Evolutionary conservation across 2,797 vertebrate genomes (phyloP).

Genomic region (Anableps anableps): DNA sequence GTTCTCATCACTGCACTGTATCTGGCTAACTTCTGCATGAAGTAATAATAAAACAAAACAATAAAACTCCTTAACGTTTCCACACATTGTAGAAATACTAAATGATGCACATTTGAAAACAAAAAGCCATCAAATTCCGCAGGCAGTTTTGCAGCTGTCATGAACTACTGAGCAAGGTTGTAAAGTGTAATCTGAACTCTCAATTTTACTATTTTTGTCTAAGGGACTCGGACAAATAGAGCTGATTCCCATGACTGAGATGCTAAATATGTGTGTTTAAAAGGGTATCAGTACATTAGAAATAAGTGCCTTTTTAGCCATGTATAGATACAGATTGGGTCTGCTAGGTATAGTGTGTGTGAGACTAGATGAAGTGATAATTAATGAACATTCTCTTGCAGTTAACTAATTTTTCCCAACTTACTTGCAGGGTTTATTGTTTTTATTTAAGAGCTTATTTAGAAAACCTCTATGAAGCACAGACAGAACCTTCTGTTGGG

Average conservation of each 20-base stretch:
- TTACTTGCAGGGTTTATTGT: constrained; percentile 9
- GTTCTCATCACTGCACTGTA: constrained; percentile 41
- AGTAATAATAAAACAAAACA: constrained; percentile 20
- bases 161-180: not conserved
- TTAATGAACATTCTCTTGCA: not conserved
- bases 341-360: not conserved
- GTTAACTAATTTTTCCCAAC: constrained; percentile 1
- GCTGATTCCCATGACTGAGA: not conserved
- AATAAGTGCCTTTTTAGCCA: constrained; percentile 2
- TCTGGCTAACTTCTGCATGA: constrained; percentile 35
- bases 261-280: not conserved
- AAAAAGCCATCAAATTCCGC: constrained; percentile 9
- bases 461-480: not conserved
- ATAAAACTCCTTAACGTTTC: constrained; percentile 6
- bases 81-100: constrained; percentile 14
- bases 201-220: not conserved
- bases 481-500: not conserved
- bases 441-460: constrained; percentile 23
- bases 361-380: constrained; percentile 11
- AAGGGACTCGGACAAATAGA: constrained; percentile 5
- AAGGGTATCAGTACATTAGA: not conserved
- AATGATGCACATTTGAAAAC: constrained; percentile 16
- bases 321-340: constrained; percentile 1
- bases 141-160: constrained; percentile 10
- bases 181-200: not conserved